Conservation (phyloP, 2,113 vertebrate species). For the Typhlomys cinereus region DNA sequence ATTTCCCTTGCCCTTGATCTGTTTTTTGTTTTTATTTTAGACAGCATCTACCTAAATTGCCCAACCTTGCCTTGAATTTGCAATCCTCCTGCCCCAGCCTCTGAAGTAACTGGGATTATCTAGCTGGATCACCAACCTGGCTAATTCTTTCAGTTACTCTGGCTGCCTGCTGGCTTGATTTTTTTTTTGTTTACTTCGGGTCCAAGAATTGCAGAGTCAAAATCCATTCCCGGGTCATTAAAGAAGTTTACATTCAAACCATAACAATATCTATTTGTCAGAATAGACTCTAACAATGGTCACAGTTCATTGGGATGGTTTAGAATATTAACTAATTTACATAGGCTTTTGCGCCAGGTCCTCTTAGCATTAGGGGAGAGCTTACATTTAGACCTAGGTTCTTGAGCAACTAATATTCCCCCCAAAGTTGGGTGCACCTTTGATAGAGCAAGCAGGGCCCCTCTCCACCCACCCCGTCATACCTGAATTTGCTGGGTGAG, state of each 20-base stretch:
- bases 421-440: neutral
- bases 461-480: neutral
- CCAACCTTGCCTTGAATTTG: neutral
- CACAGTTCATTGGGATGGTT: neutral
- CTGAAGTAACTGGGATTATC: neutral
- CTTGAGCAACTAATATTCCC: neutral
- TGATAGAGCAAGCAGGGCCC: neutral
- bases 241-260: neutral
- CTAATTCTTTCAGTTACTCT: too few species aligned
- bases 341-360: neutral
- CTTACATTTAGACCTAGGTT: neutral
- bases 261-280: neutral
- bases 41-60: neutral
- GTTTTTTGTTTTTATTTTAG: neutral
- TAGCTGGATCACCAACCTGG: neutral
- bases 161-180: too few species aligned
- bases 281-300: neutral
- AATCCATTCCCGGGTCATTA: neutral
- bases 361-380: neutral
- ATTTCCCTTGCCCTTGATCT: neutral
- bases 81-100: neutral
- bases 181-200: neutral
- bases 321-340: conserved; percentile 58
- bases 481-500: neutral
- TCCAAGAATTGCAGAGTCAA: conserved; percentile 15